Evolutionary conservation across 2,888 invertebrate genomes (phyloP).

Genomic region (Leptinotarsa juncta): DNA sequence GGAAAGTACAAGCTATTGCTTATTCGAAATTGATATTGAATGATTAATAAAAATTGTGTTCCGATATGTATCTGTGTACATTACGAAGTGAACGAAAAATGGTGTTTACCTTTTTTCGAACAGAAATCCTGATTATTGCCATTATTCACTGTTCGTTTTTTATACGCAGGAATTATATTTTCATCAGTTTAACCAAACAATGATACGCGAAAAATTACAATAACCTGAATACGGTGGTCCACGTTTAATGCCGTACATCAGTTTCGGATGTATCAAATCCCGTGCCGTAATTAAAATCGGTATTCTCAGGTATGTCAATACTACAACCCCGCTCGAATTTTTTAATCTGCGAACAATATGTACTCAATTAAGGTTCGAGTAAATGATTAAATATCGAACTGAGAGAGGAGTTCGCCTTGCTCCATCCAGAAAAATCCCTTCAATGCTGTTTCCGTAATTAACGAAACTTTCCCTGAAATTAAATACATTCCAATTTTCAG

Average conservation of each 20-base stretch:
- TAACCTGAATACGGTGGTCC: neutral
- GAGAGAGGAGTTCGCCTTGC: slow-evolving; percentile 12
- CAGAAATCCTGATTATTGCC: too few relatives aligned
- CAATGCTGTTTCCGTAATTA: slow-evolving; percentile 21
- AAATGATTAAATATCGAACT: slow-evolving; percentile 24
- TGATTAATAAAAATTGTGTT: too few relatives aligned
- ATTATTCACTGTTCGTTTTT: neutral
- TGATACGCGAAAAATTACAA: neutral
- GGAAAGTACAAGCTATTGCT: too few relatives aligned
- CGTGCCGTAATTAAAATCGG: neutral
- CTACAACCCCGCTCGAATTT: slow-evolving; percentile 5
- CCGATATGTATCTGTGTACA: too few relatives aligned
- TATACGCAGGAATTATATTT: slow-evolving; percentile 1
- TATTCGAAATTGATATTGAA: too few relatives aligned
- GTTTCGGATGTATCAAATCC: neutral
- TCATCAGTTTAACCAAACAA: neutral
- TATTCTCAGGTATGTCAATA: slow-evolving; percentile 18
- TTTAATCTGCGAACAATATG: slow-evolving; percentile 19
- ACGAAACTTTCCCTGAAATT: slow-evolving; percentile 18
- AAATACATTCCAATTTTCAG: slow-evolving; percentile 21
- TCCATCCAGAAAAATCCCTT: slow-evolving; percentile 17
- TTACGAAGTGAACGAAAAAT: too few relatives aligned
- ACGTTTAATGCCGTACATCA: neutral
- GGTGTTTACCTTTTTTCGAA: too few relatives aligned
- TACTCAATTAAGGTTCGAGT: slow-evolving; percentile 24